Percentiles rank a stretch among this genome's conserved stretches.
Conservation (phyloP, 1,140 invertebrate species). For the Drosophila hydei region DNA sequence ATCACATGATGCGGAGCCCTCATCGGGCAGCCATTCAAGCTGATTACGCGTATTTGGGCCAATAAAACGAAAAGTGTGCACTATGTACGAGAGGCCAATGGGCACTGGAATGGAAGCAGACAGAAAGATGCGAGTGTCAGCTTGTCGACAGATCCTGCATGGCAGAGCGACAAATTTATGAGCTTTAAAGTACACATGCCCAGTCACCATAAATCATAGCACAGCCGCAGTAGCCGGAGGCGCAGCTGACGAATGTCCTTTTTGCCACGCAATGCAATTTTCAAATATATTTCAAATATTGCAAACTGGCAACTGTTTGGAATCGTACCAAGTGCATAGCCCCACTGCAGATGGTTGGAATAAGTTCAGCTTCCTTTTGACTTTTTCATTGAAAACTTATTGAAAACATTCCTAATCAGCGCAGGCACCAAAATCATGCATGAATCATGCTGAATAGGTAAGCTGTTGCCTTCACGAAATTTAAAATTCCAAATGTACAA, state of each 20-base stretch:
- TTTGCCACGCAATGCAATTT: constrained; percentile 63
- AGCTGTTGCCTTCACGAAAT: too few relatives aligned
- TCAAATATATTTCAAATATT: constrained; percentile 72
- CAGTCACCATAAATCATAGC: constrained; percentile 73
- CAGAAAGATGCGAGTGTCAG: constrained; percentile 16
- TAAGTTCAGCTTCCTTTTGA: too few relatives aligned
- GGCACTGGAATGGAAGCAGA: neutral
- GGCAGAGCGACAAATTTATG: constrained; percentile 67
- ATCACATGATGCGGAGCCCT: neutral
- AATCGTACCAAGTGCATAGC: constrained; percentile 29
- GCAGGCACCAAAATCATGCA: too few relatives aligned
- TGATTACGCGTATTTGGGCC: constrained; percentile 10
- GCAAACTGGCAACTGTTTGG: constrained; percentile 68
- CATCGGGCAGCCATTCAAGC: constrained; percentile 1
- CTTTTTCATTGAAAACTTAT: too few relatives aligned
- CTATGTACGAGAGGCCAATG: neutral
- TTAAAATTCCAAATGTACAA: too few relatives aligned
- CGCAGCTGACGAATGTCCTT: constrained; percentile 42
- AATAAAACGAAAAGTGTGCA: neutral
- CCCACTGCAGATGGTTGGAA: too few relatives aligned
- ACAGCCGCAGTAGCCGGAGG: constrained; percentile 14
- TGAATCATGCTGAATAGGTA: too few relatives aligned
- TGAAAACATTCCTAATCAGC: too few relatives aligned
- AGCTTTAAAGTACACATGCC: constrained; percentile 81
- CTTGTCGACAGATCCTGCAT: constrained; percentile 37